Evolutionary conservation across 2,113 vertebrate species (phyloP), one percentile per base, ranked within the genome.

Genomic region (Deroptyus accipitrinus): DNA sequence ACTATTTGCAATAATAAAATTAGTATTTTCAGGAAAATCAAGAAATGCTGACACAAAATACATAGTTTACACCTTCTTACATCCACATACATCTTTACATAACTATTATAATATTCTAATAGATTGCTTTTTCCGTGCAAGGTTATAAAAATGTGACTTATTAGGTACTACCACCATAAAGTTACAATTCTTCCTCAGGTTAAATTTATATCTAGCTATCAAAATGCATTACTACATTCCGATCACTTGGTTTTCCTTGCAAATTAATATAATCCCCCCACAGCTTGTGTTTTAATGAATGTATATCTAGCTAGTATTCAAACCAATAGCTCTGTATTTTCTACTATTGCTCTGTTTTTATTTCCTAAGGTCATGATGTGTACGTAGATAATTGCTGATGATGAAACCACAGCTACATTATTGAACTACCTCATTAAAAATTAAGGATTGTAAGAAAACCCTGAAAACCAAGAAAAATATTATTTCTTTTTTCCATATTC

Each of bases 71-170:
- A 92, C 35, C 30, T 82, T 44, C 16, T 17, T 30, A n/a, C 17
- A 8, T n/a, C 52, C 39, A 61, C 61, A 63, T 66, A 35, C 13
- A 82, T 81, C 75, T 69, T 77, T n/a, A 35, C 9, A 8, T 4
- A 63, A n/a, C 31, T 80, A 70, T 92, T 88, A 76, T 4, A 83
- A 81, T 75, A 76, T 57, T 88, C 44, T 48, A 77, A 80, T 46
- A 83, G 46, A 91, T 55, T 74, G 76, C 2, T 61, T 90, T 69
- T 66, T 91, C 69, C 41, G 28, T 41, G 57, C 41, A 83, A 73
- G 90, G 77, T 89, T 94, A 94, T 94, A 95, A 94, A 95, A 95
- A 14, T 10, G 59, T 92, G 74, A 85, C 89, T 96, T 94, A 96
- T 95, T 92, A 94, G 48, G 35, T 86, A 79, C 70, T 64, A 68